Evolutionary conservation across 2,113 vertebrate species (phyloP), one percentile per base, ranked within the genome.

Genomic region (Agelaius tricolor): DNA sequence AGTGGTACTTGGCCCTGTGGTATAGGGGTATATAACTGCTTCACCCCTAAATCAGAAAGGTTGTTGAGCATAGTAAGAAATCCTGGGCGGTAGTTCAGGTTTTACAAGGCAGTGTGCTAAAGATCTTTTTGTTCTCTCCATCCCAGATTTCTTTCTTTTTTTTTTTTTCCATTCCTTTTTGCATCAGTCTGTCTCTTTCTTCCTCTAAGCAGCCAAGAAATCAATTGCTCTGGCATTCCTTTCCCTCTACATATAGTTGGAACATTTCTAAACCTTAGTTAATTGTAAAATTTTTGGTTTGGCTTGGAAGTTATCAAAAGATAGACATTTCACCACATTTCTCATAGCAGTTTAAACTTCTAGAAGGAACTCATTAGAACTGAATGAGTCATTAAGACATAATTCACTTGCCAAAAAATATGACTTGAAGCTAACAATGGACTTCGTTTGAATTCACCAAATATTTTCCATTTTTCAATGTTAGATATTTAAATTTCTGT

Each of bases 291-390:
- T 46, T 90, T 89, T 89, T 84, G 62, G 43, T 94, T 94, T 92
- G 62, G 41, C n/a, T 94, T 94, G 68, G 61, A 92, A 63, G 39
- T 52, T 92, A 89, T 52, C 23, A 71, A 84, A 84, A 86, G 63
- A 82, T 22, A 86, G 59, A 71, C 13, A 63, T 88, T 86, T 93
- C 72, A 93, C n/a, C 75, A 84, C 55, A 63, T 90, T 93, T 95
- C 47, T 87, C 52, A 57, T 46, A 66, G 78, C 41, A 75, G 43
- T 84, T 87, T 91, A 74, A 66, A 16, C 13, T 89, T 87, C 52
- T 93, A 78, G 57, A 78, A 55, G 14, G 26, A 43, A 71, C 30
- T 67, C 18, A 58, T 80, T 90, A 81, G 8, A 67, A 28, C 21
- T 33, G 73, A 87, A 11, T 35, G 67, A 78, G 22, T 11, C 51